A percentile compares a stretch with the other conserved stretches of the same genome.
These are phyloP conservation scores for Sebastes wilsoni DNA, from an alignment of 2,797 vertebrate genomes.

Conservation along the genomic window DNA sequence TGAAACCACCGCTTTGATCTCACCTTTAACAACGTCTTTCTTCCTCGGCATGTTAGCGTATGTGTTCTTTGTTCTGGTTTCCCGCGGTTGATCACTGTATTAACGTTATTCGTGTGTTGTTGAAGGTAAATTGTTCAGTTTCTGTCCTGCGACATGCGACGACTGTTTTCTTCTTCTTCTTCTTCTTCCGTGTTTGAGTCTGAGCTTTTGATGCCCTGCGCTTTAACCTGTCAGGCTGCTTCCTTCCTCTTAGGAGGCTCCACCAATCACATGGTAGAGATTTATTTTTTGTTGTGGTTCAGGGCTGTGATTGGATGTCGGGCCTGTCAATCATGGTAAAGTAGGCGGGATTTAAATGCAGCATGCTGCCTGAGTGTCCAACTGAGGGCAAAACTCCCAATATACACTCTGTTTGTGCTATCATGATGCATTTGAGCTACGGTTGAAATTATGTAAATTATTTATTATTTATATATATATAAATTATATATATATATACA, in stretches of 20 bases:
- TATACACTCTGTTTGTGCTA: rapidly evolving
- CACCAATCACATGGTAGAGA: not conserved
- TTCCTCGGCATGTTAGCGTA: conserved; percentile 41
- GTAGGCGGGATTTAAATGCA: not conserved
- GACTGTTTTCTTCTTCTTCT: not conserved
- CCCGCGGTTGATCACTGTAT: not conserved
- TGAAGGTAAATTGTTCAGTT: no score
- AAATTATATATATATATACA: no score
- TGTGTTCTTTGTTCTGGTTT: not conserved
- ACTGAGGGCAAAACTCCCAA: rapidly evolving
- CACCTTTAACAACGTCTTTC: conserved; percentile 37
- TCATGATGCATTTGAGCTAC: not conserved
- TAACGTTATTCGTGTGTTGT: not conserved
- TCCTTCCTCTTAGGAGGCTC: not conserved
- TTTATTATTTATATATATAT: no score
- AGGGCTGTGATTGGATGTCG: not conserved
- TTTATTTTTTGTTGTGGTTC: rapidly evolving
- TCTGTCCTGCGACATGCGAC: rapidly evolving
- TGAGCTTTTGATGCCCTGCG: rapidly evolving
- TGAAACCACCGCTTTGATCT: not conserved
- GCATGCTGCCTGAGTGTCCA: rapidly evolving
- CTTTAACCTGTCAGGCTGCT: not conserved
- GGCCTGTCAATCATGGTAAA: not conserved
- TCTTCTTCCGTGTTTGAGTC: conserved; percentile 6
- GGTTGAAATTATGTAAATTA: not conserved